Evolutionary conservation across 2,113 vertebrate species (phyloP).

Genomic region (Macquaria ambigua): DNA sequence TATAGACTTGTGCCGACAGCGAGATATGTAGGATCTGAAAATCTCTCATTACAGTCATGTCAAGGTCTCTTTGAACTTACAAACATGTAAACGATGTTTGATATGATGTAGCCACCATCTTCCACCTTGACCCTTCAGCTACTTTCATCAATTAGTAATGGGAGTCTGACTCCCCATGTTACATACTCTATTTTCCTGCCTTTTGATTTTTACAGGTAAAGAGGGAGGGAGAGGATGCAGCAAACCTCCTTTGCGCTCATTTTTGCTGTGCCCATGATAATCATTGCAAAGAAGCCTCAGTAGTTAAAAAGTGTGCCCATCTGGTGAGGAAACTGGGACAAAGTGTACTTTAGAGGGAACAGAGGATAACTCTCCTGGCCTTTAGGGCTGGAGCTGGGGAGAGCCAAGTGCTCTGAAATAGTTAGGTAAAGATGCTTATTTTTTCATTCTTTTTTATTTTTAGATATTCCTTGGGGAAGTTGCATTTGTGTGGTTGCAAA

Average conservation of each 20-base stretch:
- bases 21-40: constrained; percentile 41
- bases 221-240: constrained; percentile 39
- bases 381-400: constrained; percentile 72
- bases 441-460: constrained; percentile 67
- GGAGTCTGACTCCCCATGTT: background rate
- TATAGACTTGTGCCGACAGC: constrained; percentile 35
- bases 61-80: constrained; percentile 51
- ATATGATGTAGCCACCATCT: background rate
- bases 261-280: constrained; percentile 76
- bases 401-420: constrained; percentile 71
- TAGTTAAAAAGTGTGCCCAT: constrained; percentile 82
- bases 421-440: constrained; percentile 76
- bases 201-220: constrained; percentile 42
- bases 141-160: constrained; percentile 21
- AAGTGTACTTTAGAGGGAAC: constrained; percentile 83
- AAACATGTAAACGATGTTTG: constrained; percentile 49
- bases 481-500: constrained; percentile 71
- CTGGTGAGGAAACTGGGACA: constrained; percentile 84
- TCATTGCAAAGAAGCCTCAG: constrained; percentile 74
- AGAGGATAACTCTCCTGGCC: constrained; percentile 78
- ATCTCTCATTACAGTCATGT: constrained; percentile 48
- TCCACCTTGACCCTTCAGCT: constrained; percentile 42
- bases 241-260: constrained; percentile 52
- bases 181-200: constrained; percentile 8
- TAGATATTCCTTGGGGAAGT: constrained; percentile 56